phyloP scores from a whole-genome alignment of 2,797 vertebrate species.

The Lepus townsendii region DNA sequence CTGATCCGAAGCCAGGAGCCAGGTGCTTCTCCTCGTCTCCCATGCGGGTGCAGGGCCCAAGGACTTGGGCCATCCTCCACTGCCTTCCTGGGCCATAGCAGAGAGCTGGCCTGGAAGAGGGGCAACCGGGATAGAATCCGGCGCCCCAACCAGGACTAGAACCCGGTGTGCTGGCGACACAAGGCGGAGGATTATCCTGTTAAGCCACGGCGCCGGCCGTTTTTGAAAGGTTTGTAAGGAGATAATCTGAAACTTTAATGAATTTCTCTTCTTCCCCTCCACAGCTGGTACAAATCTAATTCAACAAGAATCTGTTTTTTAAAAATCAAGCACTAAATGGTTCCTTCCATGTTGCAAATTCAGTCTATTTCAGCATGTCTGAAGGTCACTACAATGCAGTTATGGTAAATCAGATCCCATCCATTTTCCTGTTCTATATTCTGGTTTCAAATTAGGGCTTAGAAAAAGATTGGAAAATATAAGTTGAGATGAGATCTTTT shows the following conservation, averaged over 20 bases:
- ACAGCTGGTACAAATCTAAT: background rate
- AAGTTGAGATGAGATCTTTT: background rate
- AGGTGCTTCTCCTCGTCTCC: too few relatives aligned
- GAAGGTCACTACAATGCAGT: background rate
- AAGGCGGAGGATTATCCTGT: too few relatives aligned
- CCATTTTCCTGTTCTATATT: background rate
- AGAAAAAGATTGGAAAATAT: background rate
- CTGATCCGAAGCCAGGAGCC: too few relatives aligned
- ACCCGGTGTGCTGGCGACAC: too few relatives aligned
- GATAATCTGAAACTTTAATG: background rate
- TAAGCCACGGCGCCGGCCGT: background rate
- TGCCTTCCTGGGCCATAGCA: too few relatives aligned
- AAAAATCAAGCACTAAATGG: background rate
- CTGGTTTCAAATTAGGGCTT: background rate
- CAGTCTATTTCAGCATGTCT: background rate
- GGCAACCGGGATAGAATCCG: too few relatives aligned
- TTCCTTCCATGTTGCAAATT: background rate
- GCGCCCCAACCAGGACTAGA: too few relatives aligned
- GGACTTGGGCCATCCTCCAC: too few relatives aligned
- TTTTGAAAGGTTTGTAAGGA: background rate
- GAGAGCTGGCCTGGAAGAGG: too few relatives aligned
- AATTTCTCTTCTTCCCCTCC: background rate
- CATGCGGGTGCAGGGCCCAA: too few relatives aligned
- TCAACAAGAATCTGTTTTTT: background rate
- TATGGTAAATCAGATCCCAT: background rate